A percentile compares a stretch with the other conserved stretches of the same genome.
These are phyloP conservation scores for Salvelinus alpinus DNA, from an alignment of 2,113 vertebrate species.

Conservation along the genomic window DNA sequence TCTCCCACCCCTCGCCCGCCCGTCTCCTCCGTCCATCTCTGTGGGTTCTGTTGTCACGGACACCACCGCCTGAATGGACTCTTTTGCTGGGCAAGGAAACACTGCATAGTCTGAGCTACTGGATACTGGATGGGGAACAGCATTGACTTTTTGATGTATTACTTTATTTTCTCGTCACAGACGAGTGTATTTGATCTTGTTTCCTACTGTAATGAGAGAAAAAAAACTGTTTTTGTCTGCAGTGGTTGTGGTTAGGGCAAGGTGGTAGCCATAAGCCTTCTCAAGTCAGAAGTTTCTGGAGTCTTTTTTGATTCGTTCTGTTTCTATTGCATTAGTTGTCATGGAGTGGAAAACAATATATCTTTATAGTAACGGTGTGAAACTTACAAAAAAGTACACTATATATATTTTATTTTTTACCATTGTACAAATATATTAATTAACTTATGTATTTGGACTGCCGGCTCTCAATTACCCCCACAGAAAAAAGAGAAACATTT, in stretches of 20 bases:
- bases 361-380: conserved; percentile 80
- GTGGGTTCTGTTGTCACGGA: conserved; percentile 14
- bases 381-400: conserved; percentile 61
- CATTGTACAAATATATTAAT: conserved; percentile 80
- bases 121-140: conserved; percentile 42
- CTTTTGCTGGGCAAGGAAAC: conserved; percentile 48
- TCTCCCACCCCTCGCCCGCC: not conserved
- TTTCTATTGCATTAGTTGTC: conserved; percentile 76
- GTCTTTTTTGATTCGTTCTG: conserved; percentile 62
- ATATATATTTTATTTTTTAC: conserved; percentile 79
- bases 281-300: conserved; percentile 50
- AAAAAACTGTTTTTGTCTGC: conserved; percentile 66
- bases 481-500: conserved; percentile 51
- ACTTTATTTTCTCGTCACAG: conserved; percentile 62
- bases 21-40: conserved; percentile 12
- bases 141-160: conserved; percentile 67
- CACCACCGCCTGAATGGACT: conserved; percentile 29
- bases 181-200: conserved; percentile 71
- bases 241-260: conserved; percentile 74
- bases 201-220: conserved; percentile 63
- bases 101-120: conserved; percentile 53
- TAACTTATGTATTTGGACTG: conserved; percentile 79
- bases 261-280: conserved; percentile 77
- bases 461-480: conserved; percentile 59
- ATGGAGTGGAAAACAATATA: conserved; percentile 76